phyloP scores from a whole-genome alignment of 2,888 invertebrate genomes.

The Idaea biselata region DNA sequence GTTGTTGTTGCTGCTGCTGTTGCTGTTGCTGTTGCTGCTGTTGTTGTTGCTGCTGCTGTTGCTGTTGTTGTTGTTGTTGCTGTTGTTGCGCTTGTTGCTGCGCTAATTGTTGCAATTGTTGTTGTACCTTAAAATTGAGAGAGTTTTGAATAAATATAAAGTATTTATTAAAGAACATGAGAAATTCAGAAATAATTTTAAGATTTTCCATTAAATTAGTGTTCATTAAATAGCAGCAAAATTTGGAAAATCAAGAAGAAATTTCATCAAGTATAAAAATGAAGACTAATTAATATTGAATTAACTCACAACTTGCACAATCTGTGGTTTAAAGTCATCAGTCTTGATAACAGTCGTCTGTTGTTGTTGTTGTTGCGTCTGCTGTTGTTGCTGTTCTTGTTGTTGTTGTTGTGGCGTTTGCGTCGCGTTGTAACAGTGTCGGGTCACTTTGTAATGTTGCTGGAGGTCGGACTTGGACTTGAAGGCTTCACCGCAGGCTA shows the following conservation, averaged over 20 bases:
- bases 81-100: slow-evolving; percentile 40
- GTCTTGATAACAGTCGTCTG: slow-evolving; percentile 54
- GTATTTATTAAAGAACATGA: not conserved
- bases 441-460: slow-evolving; percentile 82
- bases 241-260: no score
- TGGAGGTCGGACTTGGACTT: slow-evolving; percentile 85
- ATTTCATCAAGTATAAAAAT: no score
- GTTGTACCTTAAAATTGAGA: slow-evolving; percentile 26
- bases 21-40: slow-evolving; percentile 53
- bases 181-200: not conserved
- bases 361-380: slow-evolving; percentile 48
- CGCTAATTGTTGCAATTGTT: slow-evolving; percentile 40
- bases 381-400: slow-evolving; percentile 43
- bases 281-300: slow-evolving; percentile 5
- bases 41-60: slow-evolving; percentile 37
- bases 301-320: slow-evolving; percentile 62
- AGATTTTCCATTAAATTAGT: no score
- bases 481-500: slow-evolving; percentile 89
- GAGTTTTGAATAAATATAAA: not conserved
- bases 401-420: slow-evolving; percentile 42
- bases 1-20: slow-evolving; percentile 64
- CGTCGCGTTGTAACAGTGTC: slow-evolving; percentile 58
- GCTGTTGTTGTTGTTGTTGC: slow-evolving; percentile 40
- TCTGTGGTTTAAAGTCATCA: slow-evolving; percentile 53
- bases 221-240: no score